Base-by-base conservation (phyloP, 2,888 invertebrate genomes). In the Cosmia pyralina region DNA sequence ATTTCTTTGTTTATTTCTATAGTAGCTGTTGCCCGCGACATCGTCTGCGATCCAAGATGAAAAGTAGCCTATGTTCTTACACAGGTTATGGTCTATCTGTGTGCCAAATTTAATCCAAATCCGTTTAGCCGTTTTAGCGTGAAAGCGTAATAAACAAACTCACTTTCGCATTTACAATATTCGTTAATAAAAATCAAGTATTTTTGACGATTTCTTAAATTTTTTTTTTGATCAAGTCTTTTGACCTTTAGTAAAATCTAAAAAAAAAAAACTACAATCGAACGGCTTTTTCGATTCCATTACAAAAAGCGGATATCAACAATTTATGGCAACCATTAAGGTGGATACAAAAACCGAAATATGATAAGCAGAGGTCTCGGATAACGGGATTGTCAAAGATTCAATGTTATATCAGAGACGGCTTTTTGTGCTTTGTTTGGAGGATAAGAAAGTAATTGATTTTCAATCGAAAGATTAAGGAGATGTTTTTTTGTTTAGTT, bases 291-390 rank as follows among this genome's bases (percentile, higher is more conserved):
- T 83, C 72, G 76, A 69, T 62, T 78, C 44, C 64, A 62, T 57
- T 73, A 74, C 88, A 91, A 91, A 91, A 90, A 92, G 89, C 89
- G 91, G 92, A 81, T 93, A 94, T 94, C 93, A 93, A 93, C 93
- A 93, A 94, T 95, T 93, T 95, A 95, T 94, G 94, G 93, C 90
- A 88, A 92, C 94, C 93, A 94, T 95, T 95, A 95, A 92, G 92
- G 88, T 83, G 87, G 87, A 88, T 88, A 92, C 93, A 95, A 95
- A 92, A 95, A 94, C 93, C 89, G 91, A 93, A 93, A 80, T 83
- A 85, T 85, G 84, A 77, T 79, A 85, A 89, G 81, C 81, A 79
- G 73, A 76, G 75, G 58, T 71, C 59, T 75, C 70, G 68, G 88
- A 84, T 94, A 95, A 94, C 95, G 94, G 95, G 92, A 92, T 87